Base-by-base conservation (phyloP, 1,140 invertebrate species). In the Drosophila hydei region DNA sequence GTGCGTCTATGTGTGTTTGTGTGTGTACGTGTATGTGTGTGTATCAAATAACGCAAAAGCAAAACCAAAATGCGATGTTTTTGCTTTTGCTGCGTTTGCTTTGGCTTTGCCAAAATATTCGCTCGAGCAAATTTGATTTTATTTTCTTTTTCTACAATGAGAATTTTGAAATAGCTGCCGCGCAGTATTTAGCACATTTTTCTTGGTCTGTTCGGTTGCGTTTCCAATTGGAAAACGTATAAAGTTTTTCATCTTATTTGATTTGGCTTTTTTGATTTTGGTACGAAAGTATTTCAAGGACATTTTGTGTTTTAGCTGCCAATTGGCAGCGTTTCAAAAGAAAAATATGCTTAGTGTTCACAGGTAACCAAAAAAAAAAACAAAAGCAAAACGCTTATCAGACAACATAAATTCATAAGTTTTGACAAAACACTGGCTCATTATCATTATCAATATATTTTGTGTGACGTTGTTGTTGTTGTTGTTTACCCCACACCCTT, bases 271-370 rank as follows among this genome's bases (percentile, higher is more conserved):
- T 79, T 62, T 11, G 0, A 33, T 33, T 68, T 73, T 65, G 51
- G 33, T 69, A 30, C 58, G 43, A 84, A 84, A 87, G 61, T 80
- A 87, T 84, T 87, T 85, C 80, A 85, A 85, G 80, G 80, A 85
- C 77, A 75, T 59, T 71, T 40, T 27, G n/a, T 50, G 23, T 43
- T 48, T 52, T 19, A 8, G 25, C 33, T 68, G 67, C 58, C 62
- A 78, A 45, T 84, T 85, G 80, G 80, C 80, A 87, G 38, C 27
- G 36, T 25, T 68, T 87, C 81, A 87, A 87, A 23, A 85, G 54
- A 33, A 27, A 30, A 50, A 60, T 12, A 56, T 70, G 30, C 23
- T 48, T 25, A 42, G 25, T 47, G 38, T 55, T 11, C 18, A 58
- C 75, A 83, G 79, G 70, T 83, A 84, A 81, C 54, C 30, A 33